These are phyloP conservation scores for Altica lythri DNA, from an alignment of 2,888 invertebrate genomes.

Conservation along the genomic window DNA sequence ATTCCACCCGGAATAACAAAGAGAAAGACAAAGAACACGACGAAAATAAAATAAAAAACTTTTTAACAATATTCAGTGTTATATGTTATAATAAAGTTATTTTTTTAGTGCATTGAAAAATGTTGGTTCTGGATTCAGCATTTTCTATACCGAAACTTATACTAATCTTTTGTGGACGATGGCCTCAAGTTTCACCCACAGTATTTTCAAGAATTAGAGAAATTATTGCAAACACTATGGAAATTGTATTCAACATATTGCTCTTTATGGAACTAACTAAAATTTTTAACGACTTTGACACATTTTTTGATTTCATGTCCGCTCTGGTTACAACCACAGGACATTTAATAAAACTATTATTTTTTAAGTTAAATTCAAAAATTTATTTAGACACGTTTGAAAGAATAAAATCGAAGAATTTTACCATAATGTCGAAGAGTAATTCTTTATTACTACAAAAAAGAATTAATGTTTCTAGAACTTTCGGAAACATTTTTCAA, in stretches of 20 bases:
- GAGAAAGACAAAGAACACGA: no score
- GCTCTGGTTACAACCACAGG: background rate
- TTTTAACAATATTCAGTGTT: no score
- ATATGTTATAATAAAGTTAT: no score
- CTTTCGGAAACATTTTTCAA: slow-evolving; percentile 5
- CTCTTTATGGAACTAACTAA: no score
- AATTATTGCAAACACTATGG: background rate
- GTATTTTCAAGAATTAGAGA: background rate
- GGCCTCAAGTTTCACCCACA: background rate
- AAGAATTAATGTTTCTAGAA: background rate
- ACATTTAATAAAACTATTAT: background rate
- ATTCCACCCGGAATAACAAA: no score
- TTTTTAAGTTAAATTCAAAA: background rate
- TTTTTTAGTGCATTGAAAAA: no score
- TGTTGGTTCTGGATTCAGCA: no score
- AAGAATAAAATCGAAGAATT: background rate
- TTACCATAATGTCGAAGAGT: background rate
- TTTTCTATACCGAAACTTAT: background rate
- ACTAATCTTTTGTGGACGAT: background rate
- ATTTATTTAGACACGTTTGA: background rate
- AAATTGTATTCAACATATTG: background rate
- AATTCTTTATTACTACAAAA: background rate
- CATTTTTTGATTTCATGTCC: background rate
- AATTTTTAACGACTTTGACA: background rate
- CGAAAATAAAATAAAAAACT: no score